Percentiles rank a stretch among this genome's conserved stretches.
phyloP scores from a whole-genome alignment of 2,888 invertebrate species.

The Meta bourneti region DNA sequence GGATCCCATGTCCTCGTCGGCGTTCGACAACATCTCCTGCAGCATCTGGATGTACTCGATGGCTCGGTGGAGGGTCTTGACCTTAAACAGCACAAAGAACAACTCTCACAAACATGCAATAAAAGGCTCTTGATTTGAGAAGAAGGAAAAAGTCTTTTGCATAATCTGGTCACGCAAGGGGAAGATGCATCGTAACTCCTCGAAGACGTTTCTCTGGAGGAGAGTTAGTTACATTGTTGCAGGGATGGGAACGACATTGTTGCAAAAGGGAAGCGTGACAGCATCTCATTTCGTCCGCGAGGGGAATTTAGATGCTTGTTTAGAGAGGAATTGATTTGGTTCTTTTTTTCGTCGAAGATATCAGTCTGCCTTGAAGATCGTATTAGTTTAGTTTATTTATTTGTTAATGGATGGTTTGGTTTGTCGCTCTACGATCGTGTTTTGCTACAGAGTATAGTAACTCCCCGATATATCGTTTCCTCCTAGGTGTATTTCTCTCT shows the following conservation, averaged over 20 bases:
- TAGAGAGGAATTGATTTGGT: too few species aligned
- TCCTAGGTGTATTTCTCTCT: too few species aligned
- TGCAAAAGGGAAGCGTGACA: background rate
- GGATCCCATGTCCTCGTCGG: conserved; percentile 69
- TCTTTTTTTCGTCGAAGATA: too few species aligned
- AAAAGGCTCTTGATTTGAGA: too few species aligned
- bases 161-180: conserved; percentile 27
- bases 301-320: too few species aligned
- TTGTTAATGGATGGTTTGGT: too few species aligned
- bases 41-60: conserved; percentile 85
- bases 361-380: too few species aligned
- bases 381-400: too few species aligned
- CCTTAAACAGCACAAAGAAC: conserved; percentile 22
- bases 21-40: conserved; percentile 81
- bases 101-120: background rate
- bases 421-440: too few species aligned
- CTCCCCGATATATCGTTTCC: too few species aligned
- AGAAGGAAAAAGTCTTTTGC: background rate
- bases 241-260: background rate
- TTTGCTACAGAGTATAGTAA: too few species aligned
- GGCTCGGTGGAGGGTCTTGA: conserved; percentile 81
- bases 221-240: background rate
- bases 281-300: too few species aligned
- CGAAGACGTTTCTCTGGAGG: background rate
- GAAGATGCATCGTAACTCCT: background rate